phyloP scores from a whole-genome alignment of 2,888 invertebrate species.

The Pandemis cinnamomeana region DNA sequence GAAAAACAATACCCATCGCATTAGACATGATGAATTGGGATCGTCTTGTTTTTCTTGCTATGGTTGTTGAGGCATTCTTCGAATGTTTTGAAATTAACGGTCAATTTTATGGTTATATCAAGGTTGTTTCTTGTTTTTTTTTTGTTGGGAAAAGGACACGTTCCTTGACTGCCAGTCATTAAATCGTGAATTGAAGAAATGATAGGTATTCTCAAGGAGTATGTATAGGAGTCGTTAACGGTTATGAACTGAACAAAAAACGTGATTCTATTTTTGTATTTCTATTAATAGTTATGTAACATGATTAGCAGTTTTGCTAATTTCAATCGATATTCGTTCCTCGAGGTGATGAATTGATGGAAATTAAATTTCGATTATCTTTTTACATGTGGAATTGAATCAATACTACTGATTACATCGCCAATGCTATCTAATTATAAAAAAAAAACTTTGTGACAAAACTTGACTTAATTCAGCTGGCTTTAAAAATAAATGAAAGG shows the following conservation, averaged over 20 bases:
- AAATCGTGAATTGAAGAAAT: no score
- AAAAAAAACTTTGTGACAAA: background rate
- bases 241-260: no score
- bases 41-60: slow-evolving; percentile 28
- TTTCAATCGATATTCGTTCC: no score
- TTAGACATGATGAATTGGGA: slow-evolving; percentile 42
- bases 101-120: background rate
- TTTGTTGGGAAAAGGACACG: background rate
- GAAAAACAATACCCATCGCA: slow-evolving; percentile 39
- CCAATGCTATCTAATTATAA: background rate
- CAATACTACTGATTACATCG: no score
- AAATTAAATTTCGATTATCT: no score
- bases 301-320: no score
- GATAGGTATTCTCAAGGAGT: no score
- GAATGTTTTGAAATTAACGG: slow-evolving; percentile 26
- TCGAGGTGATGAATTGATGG: no score
- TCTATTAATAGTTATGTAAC: no score
- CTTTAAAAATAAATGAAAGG: slow-evolving; percentile 24
- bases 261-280: no score
- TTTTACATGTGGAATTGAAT: no score
- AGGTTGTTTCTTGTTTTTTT: slow-evolving; percentile 4
- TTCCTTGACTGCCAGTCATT: background rate
- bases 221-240: no score
- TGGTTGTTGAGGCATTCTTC: slow-evolving; percentile 29
- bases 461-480: background rate